Percentiles rank a stretch among this genome's conserved stretches.
These are phyloP conservation scores for Cordilura impudica DNA, from an alignment of 2,888 invertebrate species.

Conservation along the genomic window DNA sequence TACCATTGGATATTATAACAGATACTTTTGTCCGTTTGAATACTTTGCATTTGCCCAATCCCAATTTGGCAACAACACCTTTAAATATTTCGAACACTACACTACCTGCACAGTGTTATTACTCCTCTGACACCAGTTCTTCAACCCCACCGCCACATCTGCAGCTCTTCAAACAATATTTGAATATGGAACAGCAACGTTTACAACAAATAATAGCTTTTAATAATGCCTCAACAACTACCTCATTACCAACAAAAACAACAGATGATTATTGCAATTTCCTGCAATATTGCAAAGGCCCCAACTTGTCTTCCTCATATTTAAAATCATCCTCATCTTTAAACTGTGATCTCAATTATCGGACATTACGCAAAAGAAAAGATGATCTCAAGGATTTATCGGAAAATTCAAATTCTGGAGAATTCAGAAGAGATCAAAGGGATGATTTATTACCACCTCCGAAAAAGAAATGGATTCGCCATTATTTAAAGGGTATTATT, in stretches of 20 bases:
- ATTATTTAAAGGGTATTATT: slow-evolving; percentile 69
- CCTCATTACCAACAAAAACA: not conserved
- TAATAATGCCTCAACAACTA: not conserved
- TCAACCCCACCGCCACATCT: slow-evolving; percentile 17
- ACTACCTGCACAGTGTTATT: not conserved
- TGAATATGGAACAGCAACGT: slow-evolving; percentile 28
- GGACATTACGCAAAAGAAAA: slow-evolving; percentile 39
- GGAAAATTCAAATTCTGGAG: not conserved
- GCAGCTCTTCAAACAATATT: slow-evolving; percentile 42
- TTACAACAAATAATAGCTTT: slow-evolving; percentile 21
- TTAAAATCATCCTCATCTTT: not conserved
- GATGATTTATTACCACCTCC: slow-evolving; percentile 79
- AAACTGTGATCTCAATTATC: slow-evolving; percentile 17
- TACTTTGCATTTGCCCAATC: slow-evolving; percentile 46
- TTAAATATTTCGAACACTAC: not conserved
- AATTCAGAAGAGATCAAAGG: not conserved
- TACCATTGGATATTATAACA: slow-evolving; percentile 50
- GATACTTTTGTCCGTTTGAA: slow-evolving; percentile 56
- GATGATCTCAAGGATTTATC: slow-evolving; percentile 37
- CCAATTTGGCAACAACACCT: slow-evolving; percentile 5
- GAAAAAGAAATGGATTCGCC: slow-evolving; percentile 83
- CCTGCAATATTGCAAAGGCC: not conserved
- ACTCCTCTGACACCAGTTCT: not conserved
- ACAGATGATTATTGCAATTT: slow-evolving; percentile 8
- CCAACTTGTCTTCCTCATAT: not conserved